Percentiles rank a stretch among this genome's conserved stretches.
phyloP scores from a whole-genome alignment of 2,113 vertebrate genomes.

The Numida meleagris region DNA sequence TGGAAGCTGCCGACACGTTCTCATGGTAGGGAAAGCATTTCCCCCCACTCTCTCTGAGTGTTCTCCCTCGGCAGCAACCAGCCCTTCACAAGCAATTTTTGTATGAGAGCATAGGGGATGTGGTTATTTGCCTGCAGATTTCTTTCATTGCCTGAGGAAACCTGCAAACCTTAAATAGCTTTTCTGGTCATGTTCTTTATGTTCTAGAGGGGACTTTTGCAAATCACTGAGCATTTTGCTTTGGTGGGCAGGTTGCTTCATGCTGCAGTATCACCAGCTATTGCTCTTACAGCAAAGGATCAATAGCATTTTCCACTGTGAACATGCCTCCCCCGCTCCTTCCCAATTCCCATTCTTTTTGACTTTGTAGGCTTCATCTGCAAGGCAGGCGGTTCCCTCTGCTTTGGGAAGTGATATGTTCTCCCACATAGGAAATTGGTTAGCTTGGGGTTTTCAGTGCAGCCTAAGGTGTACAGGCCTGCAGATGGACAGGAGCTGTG shows the following conservation, averaged over 20 bases:
- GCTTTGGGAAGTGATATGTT: background rate
- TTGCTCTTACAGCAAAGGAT: constrained; percentile 27
- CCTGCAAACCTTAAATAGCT: background rate
- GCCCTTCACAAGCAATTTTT: background rate
- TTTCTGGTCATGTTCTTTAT: constrained; percentile 40
- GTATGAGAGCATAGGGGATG: background rate
- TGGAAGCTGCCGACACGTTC: background rate
- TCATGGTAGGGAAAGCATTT: background rate
- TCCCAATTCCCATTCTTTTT: background rate
- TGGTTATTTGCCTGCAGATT: background rate
- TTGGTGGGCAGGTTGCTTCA: constrained; percentile 41
- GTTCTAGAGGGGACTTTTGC: constrained; percentile 52
- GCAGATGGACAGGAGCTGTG: background rate
- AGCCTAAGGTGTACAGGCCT: background rate
- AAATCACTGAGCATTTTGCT: constrained; percentile 19
- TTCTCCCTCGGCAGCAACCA: background rate
- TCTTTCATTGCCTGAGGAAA: constrained; percentile 21
- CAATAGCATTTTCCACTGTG: constrained; percentile 46
- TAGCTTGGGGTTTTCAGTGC: background rate
- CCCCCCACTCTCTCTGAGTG: background rate
- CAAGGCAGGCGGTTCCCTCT: background rate
- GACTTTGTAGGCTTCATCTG: background rate
- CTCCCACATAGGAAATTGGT: background rate
- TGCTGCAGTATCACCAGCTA: background rate
- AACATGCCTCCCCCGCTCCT: background rate